phyloP scores from a whole-genome alignment of 2,113 vertebrate species.

The Scortum barcoo region DNA sequence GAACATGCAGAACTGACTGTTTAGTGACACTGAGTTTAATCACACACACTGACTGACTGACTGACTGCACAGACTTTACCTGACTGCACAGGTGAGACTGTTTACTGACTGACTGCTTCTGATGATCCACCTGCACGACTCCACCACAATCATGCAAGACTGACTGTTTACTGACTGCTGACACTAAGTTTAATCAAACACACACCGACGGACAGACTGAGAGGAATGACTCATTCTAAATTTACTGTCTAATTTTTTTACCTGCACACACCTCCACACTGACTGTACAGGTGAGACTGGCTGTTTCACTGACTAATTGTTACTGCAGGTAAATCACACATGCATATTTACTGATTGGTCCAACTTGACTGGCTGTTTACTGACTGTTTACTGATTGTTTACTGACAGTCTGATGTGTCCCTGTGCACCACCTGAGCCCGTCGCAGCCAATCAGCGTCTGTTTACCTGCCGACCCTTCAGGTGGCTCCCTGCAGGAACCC shows the following conservation, averaged over 20 bases:
- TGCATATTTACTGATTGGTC: too few species aligned
- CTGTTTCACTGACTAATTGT: too few species aligned
- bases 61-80: too few species aligned
- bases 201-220: not conserved
- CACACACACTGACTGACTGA: not conserved
- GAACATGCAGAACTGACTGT: constrained; percentile 6
- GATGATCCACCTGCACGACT: too few species aligned
- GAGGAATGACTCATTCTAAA: not conserved
- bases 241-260: not conserved
- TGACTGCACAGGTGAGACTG: too few species aligned
- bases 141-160: too few species aligned
- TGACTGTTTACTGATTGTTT: not conserved
- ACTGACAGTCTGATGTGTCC: not conserved
- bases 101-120: too few species aligned
- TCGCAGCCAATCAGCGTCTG: constrained; percentile 31
- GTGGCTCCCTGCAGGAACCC: too few species aligned
- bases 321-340: too few species aligned
- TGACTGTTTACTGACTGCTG: too few species aligned
- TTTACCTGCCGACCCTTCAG: constrained; percentile 19
- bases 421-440: not conserved
- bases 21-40: too few species aligned
- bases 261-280: not conserved
- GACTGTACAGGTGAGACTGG: not conserved
- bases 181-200: not conserved
- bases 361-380: too few species aligned